phyloP scores from a whole-genome alignment of 2,797 vertebrate species.

The Emys orbicularis region DNA sequence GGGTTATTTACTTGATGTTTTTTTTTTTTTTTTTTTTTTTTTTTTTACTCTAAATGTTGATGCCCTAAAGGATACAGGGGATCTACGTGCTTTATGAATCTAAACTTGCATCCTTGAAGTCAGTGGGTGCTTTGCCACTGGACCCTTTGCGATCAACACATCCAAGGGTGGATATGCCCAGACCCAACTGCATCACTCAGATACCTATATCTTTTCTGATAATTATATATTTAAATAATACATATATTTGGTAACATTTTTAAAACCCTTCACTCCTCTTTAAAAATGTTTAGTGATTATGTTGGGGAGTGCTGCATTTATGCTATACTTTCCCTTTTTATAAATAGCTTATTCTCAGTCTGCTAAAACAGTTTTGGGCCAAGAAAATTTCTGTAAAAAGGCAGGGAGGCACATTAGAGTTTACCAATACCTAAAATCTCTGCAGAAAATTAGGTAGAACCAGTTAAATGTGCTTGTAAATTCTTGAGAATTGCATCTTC shows the following conservation, averaged over 20 bases:
- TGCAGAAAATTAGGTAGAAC: neutral
- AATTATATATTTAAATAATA: neutral
- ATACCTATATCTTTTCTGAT: neutral
- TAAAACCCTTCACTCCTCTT: neutral
- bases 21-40: neutral
- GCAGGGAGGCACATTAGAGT: neutral
- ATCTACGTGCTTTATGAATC: neutral
- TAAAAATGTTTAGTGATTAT: neutral
- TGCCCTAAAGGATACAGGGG: neutral
- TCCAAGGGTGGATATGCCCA: neutral
- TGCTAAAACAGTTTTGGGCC: neutral
- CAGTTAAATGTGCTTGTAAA: conserved; percentile 21
- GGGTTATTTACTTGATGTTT: neutral
- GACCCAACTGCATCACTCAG: neutral
- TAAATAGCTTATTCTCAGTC: neutral
- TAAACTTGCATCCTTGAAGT: neutral
- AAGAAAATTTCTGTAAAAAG: neutral
- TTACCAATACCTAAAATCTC: neutral
- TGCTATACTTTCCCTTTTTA: neutral
- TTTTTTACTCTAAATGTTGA: neutral
- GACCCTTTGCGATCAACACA: neutral
- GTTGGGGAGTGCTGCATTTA: neutral
- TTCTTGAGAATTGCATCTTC: neutral
- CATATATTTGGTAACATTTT: neutral
- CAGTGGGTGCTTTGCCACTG: neutral